phyloP scores from a whole-genome alignment of 2,113 vertebrate genomes.

The Chaetops frenatus region DNA sequence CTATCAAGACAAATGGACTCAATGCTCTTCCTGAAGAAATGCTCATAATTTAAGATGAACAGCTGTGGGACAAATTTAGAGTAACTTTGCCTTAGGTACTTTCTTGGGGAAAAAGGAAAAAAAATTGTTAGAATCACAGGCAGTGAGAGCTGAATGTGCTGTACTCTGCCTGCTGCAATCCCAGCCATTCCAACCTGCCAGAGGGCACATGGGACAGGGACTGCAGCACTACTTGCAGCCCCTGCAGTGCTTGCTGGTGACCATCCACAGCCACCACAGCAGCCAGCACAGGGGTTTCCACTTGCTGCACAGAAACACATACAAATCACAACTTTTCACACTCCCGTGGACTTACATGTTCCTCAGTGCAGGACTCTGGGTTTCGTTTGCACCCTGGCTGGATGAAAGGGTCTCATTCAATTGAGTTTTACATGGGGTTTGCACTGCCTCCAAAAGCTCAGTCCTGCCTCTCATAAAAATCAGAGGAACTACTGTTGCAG shows the following conservation, averaged over 20 bases:
- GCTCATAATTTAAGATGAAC: not conserved
- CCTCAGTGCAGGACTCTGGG: not conserved
- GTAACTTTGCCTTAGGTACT: not conserved
- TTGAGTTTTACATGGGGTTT: not conserved
- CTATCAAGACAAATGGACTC: slow-evolving; percentile 25
- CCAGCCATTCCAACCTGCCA: not conserved
- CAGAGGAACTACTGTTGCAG: not conserved
- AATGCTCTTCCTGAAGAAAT: slow-evolving; percentile 1
- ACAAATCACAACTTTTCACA: not conserved
- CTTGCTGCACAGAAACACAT: rapidly evolving
- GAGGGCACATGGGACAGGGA: not conserved
- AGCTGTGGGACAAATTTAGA: not conserved
- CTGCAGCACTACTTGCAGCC: not conserved
- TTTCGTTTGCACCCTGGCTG: not conserved
- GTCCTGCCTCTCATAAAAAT: not conserved
- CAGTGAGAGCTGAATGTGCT: not conserved
- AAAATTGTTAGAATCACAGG: not conserved
- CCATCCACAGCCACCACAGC: not conserved
- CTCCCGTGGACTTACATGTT: not conserved
- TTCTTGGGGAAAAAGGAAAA: not conserved
- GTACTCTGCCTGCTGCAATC: not conserved
- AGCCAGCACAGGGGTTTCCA: not conserved
- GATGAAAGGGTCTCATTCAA: not conserved
- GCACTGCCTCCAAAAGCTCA: not conserved
- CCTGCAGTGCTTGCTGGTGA: not conserved